These are phyloP conservation scores for Eurytemora carolleeae DNA, from an alignment of 1,140 invertebrate species.

Conservation along the genomic window DNA sequence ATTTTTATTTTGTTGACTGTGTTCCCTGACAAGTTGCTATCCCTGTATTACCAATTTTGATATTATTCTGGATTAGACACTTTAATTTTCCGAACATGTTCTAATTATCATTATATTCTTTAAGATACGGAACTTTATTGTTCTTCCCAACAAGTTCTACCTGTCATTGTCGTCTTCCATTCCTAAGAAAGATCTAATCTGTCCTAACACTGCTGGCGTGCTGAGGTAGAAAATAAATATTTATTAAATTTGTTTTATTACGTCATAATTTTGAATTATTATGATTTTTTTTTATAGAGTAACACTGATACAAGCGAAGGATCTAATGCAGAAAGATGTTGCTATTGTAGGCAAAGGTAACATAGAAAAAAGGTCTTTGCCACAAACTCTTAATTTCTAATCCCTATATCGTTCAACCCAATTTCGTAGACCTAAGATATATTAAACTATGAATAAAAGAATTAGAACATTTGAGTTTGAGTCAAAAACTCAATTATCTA, in stretches of 20 bases:
- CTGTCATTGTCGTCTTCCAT: constrained; percentile 78
- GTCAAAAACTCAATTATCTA: too few species aligned
- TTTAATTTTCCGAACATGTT: constrained; percentile 62
- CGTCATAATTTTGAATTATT: constrained; percentile 3
- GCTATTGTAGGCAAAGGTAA: background rate
- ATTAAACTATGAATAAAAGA: too few species aligned
- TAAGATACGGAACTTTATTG: constrained; percentile 64
- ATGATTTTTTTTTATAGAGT: background rate
- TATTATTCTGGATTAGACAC: too few species aligned
- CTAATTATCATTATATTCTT: constrained; percentile 69
- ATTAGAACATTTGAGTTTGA: constrained; percentile 40
- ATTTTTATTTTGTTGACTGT: too few species aligned
- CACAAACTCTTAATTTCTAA: too few species aligned
- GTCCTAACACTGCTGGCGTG: constrained; percentile 9
- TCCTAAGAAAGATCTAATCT: constrained; percentile 55
- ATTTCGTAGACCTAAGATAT: too few species aligned
- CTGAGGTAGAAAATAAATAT: constrained; percentile 5
- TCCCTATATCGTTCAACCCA: too few species aligned
- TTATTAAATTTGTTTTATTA: too few species aligned
- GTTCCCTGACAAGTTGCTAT: too few species aligned
- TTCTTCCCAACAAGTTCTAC: constrained; percentile 78
- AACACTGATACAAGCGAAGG: background rate
- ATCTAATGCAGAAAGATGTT: background rate
- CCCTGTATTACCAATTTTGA: too few species aligned
- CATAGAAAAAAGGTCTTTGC: too few species aligned